Evolutionary conservation across 2,797 vertebrate species (phyloP), one percentile per base, ranked within the genome.

Genomic region (Anabas testudineus): DNA sequence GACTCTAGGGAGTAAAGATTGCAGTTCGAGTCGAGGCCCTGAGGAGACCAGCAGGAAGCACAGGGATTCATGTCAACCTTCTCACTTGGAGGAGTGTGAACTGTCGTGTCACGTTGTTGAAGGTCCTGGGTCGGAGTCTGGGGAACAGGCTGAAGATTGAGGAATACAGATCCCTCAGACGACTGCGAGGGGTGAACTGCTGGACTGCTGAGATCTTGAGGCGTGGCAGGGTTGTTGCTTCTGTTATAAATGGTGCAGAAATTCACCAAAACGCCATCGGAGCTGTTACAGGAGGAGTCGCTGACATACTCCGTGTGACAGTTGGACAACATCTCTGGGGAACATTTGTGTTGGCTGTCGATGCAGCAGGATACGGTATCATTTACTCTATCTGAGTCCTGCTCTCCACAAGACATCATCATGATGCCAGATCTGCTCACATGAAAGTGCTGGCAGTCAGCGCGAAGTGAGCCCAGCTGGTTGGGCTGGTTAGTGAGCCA

Each of bases 231-330:
- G 67, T 93, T 94, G 36, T 95, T 97, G 92, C 94, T 95, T 70
- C 95, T 95, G 89, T 94, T 94, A 84, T 99, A 99, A 65, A 99
- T 97, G 32, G 98, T 85, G 71, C 96, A 97, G 91, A 99, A 98
- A 71, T 97, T 99, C 67, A 99, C 97, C 47, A 99, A 90, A 42
- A 98, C 89, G 0, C 98, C 97, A 0, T 99, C 97, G 0, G 97
- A 99, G 49, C 97, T 98, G 90, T 96, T 97, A 83, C 96, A 98
- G 57, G 97, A 99, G 0, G 96, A 98, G 92, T 98, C 97, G 0
- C 95, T 98, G 80, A 92, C 81, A 0, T 94, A 94, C 55, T 96
- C 96, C 78, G 94, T 91, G 67, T 93, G 95, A 47, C 93, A 93
- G 82, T 96, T 94, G 1, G 94, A 94, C 53, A 78, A 78, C 30